These are phyloP conservation scores for Brachypteracias leptosomus DNA, from an alignment of 2,113 vertebrate genomes.

Conservation along the genomic window DNA sequence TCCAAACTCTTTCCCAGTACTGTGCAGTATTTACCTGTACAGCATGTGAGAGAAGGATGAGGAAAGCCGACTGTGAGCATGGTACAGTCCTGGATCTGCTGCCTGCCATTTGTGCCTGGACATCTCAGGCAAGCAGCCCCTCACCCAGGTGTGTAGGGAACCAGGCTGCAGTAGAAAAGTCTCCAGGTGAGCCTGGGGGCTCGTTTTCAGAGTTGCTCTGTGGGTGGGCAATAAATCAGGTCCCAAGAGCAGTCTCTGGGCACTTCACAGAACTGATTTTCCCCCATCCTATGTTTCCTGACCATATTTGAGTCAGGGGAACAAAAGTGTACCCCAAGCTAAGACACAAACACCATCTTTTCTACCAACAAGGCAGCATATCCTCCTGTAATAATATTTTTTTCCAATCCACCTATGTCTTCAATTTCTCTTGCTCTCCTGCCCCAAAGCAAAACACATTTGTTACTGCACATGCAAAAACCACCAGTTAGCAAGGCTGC, in stretches of 20 bases:
- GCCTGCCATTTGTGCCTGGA: neutral
- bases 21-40: neutral
- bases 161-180: neutral
- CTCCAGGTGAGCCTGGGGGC: neutral
- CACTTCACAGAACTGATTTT: neutral
- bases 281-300: neutral
- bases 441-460: neutral
- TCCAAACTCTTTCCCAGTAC: neutral
- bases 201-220: neutral
- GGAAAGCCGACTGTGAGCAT: neutral
- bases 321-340: rapidly evolving
- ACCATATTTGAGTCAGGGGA: neutral
- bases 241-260: neutral
- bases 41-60: neutral
- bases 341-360: neutral
- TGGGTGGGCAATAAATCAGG: neutral
- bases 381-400: neutral
- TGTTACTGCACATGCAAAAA: rapidly evolving
- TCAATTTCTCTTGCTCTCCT: neutral
- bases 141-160: rapidly evolving
- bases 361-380: neutral
- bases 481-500: neutral
- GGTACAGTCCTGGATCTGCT: neutral
- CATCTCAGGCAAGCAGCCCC: neutral
- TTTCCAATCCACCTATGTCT: neutral